Percentiles rank a stretch among this genome's conserved stretches.
Evolutionary conservation across 2,888 invertebrate genomes (phyloP).

Genomic region (Scaptomyza polygonia): DNA sequence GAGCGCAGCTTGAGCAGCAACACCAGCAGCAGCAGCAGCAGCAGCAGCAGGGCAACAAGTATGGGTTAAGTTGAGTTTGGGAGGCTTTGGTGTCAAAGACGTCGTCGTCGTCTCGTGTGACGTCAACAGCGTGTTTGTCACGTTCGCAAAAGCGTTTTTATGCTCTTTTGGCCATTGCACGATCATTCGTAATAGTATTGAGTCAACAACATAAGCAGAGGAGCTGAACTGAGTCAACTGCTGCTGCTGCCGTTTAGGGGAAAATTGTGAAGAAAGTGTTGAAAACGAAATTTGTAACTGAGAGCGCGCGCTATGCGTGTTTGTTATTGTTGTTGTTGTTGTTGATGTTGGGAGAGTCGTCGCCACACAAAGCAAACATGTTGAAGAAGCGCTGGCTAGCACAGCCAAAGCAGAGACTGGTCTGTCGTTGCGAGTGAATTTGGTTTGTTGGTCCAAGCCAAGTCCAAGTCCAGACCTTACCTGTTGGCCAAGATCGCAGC

Average conservation of each 20-base stretch:
- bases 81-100: constrained; percentile 30
- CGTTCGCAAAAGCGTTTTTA: constrained; percentile 58
- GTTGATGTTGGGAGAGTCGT: constrained; percentile 44
- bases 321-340: neutral
- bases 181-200: constrained; percentile 75
- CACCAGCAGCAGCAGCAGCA: no score
- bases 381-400: constrained; percentile 61
- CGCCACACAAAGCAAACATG: constrained; percentile 52
- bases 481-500: constrained; percentile 64
- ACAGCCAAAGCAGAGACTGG: constrained; percentile 43
- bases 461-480: constrained; percentile 60
- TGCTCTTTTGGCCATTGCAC: constrained; percentile 59
- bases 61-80: constrained; percentile 7
- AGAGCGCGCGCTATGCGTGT: constrained; percentile 49
- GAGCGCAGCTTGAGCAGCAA: constrained; percentile 10
- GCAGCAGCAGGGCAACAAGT: constrained; percentile 17
- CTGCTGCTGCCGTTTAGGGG: constrained; percentile 59
- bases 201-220: constrained; percentile 36
- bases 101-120: constrained; percentile 48
- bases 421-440: constrained; percentile 48
- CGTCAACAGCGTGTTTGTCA: constrained; percentile 70
- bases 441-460: constrained; percentile 20
- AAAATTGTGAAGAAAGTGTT: constrained; percentile 80
- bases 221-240: constrained; percentile 48
- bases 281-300: constrained; percentile 79